Evolutionary conservation across 2,113 vertebrate species (phyloP), one percentile per base, ranked within the genome.

Genomic region (Pterocles burchelli): DNA sequence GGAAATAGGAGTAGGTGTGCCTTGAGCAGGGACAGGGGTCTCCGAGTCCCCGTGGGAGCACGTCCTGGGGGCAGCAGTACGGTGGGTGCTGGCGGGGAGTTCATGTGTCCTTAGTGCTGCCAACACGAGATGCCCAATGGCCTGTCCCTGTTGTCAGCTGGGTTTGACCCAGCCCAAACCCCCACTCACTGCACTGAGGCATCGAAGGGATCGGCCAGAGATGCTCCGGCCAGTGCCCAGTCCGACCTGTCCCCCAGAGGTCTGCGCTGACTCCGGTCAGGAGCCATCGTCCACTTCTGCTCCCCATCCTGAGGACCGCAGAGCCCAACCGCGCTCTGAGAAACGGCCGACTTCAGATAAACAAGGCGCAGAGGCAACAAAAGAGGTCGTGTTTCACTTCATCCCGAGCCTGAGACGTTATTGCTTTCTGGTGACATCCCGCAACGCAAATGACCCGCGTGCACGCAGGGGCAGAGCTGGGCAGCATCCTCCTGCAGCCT

Each of bases 381-480:
- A 90, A 73, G 95, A 95, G 96, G 85, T 97, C 95, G 26, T 76
- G 88, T 97, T 97, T 97, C 96, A 95, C 90, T 76, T 13, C 1
- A 59, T 86, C 83, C 75, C 48, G 4, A 88, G 88, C 90, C 88
- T 70, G 85, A 92, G 78, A 91, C 92, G 84, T 95, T 90, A 96
- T 71, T 90, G 94, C 95, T 86, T 97, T 96, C 90, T 96, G 92
- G 86, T 90, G 92, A 92, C 92, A 94, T 62, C 63, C 95, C 84
- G 76, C 83, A 78, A 76, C 2, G 38, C 62, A 79, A 94, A 67
- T 24, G 54, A 16, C n/a, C 59, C 9, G 0, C 7, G 43, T 34
- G 65, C 68, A 55, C 0, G 7, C 45, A 43, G 55, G 49, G 25
- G 79, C 84, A 41, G 79, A 57, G 73, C 68, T 73, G 75, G 18